These are phyloP conservation scores for Nomada goodeniana DNA, from an alignment of 2,888 invertebrate species.

Conservation along the genomic window DNA sequence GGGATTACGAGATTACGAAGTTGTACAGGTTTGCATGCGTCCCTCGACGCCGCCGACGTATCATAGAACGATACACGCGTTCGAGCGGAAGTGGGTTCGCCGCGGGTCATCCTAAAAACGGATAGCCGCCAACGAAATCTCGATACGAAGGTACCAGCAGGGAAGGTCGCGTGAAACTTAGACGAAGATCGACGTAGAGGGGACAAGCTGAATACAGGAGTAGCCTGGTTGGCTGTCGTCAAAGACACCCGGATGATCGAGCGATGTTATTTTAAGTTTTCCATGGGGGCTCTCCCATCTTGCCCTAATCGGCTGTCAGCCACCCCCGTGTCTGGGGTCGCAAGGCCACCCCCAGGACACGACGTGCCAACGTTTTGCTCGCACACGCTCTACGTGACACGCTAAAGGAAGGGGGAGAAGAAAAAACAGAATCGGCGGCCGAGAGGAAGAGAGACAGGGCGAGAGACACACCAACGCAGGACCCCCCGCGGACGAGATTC, in stretches of 20 bases:
- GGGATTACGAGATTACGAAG: too few species aligned
- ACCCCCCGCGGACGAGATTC: conserved; percentile 74
- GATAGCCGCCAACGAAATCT: conserved; percentile 56
- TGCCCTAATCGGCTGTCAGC: conserved; percentile 83
- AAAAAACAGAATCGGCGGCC: too few species aligned
- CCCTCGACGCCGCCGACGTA: too few species aligned
- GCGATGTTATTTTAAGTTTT: conserved; percentile 84
- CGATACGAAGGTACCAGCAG: conserved; percentile 46
- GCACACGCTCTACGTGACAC: conserved; percentile 41
- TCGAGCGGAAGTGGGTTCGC: conserved; percentile 31
- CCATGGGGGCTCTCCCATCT: conserved; percentile 81
- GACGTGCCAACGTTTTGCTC: conserved; percentile 65
- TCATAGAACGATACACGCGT: too few species aligned
- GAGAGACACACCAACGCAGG: conserved; percentile 29
- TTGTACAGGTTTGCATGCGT: too few species aligned
- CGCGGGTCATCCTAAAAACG: conserved; percentile 41
- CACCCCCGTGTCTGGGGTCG: conserved; percentile 71
- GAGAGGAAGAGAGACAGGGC: not conserved
- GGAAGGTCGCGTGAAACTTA: conserved; percentile 40
- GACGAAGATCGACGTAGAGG: conserved; percentile 26
- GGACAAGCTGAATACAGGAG: conserved; percentile 77
- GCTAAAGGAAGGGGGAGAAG: not conserved
- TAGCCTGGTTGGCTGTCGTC: conserved; percentile 76
- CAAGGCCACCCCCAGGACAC: conserved; percentile 67
- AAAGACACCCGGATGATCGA: conserved; percentile 82